Conservation (phyloP, 2,797 vertebrate species). For the Anabacerthia variegaticeps region DNA sequence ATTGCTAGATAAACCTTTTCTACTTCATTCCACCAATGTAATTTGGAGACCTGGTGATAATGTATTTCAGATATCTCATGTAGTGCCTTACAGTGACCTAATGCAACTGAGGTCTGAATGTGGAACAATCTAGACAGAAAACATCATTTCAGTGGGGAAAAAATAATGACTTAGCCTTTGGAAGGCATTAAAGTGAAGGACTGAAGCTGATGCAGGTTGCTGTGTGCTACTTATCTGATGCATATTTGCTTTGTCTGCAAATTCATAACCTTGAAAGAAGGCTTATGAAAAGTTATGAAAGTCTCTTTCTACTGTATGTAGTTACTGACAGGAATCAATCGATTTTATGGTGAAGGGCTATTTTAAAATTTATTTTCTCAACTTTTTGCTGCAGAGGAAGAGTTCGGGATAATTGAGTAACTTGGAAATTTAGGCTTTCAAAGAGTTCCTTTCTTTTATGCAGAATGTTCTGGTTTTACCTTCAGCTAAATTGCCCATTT, state of each 20-base stretch:
- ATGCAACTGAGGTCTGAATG: not conserved
- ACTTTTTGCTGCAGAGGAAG: not conserved
- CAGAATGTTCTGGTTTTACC: not conserved
- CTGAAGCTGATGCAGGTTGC: not conserved
- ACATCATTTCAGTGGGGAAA: not conserved
- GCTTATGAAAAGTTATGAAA: not conserved
- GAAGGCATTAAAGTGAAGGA: not conserved
- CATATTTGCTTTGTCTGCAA: not conserved
- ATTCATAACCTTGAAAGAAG: not conserved
- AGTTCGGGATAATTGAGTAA: not conserved
- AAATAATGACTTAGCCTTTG: not conserved
- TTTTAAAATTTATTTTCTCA: constrained; percentile 22
- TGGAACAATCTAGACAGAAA: not conserved
- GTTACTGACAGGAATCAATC: not conserved
- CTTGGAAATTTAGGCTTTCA: not conserved
- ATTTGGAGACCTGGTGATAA: not conserved
- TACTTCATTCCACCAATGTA: not conserved
- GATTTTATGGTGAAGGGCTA: not conserved
- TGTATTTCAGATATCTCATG: not conserved
- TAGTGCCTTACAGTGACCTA: not conserved
- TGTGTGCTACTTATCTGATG: not conserved
- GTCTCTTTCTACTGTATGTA: not conserved
- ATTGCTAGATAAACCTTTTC: not conserved
- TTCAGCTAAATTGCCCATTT: not conserved
- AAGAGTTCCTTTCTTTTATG: not conserved